Percentiles rank a stretch among this genome's conserved stretches.
Evolutionary conservation across 2,797 vertebrate genomes (phyloP).

Genomic region (Rhincodon typus): DNA sequence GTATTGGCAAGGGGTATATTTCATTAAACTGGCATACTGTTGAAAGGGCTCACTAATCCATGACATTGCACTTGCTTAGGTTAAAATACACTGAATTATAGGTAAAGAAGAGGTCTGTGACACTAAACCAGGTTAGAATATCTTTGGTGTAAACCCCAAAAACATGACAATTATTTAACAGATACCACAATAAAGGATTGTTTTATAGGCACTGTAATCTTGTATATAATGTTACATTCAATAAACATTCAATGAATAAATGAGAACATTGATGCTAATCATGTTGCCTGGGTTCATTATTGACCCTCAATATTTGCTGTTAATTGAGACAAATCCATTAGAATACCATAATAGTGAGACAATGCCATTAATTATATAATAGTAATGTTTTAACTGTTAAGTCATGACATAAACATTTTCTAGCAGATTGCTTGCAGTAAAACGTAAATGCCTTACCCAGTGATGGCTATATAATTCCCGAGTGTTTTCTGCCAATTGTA

Average conservation of each 20-base stretch:
- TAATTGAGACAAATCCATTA: not conserved
- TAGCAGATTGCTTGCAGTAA: not conserved
- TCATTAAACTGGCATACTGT: not conserved
- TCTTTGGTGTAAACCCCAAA: not conserved
- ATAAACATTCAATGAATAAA: not conserved
- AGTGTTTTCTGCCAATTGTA: constrained; percentile 89
- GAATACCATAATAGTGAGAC: not conserved
- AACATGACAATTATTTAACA: not conserved
- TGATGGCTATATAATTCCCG: constrained; percentile 85
- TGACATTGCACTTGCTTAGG: not conserved
- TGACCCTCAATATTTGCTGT: not conserved
- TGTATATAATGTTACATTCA: not conserved
- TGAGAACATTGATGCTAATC: not conserved
- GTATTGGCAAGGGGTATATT: not conserved
- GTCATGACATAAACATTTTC: not conserved
- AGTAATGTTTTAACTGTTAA: not conserved
- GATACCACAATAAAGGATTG: not conserved
- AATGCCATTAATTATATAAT: not conserved
- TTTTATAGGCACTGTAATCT: not conserved
- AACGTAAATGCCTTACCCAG: constrained; percentile 68
- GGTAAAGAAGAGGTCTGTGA: not conserved
- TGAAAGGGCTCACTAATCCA: not conserved
- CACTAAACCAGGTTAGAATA: not conserved
- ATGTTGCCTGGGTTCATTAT: not conserved
- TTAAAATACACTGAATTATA: not conserved